Evolutionary conservation across 1,140 invertebrate species (phyloP).

Genomic region (Bombus waltoni): DNA sequence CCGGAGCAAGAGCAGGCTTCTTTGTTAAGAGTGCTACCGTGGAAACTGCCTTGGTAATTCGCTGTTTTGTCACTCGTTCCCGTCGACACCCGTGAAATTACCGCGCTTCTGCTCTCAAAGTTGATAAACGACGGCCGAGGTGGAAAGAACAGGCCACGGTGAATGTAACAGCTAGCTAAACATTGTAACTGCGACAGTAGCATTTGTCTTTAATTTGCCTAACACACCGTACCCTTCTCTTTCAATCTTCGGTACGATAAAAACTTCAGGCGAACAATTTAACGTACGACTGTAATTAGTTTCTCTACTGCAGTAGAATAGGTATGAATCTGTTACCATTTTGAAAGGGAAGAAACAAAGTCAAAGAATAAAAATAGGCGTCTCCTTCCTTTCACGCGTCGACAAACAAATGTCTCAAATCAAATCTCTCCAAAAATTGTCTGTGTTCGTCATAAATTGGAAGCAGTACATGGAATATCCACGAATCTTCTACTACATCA

Average conservation of each 20-base stretch:
- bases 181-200: not conserved
- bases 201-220: not conserved
- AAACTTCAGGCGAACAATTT: not conserved
- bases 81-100: constrained; percentile 49
- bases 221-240: not conserved
- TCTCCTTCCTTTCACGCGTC: not conserved
- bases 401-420: not conserved
- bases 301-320: not conserved
- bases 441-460: not conserved
- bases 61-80: constrained; percentile 53
- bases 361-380: not conserved
- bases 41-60: constrained; percentile 44
- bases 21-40: constrained; percentile 8
- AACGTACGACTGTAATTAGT: not conserved
- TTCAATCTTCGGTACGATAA: not conserved
- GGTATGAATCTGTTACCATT: not conserved
- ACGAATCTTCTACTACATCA: not conserved
- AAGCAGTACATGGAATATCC: accelerated
- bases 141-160: constrained; percentile 10
- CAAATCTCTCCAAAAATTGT: not conserved
- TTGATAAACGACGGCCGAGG: constrained; percentile 18
- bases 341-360: not conserved
- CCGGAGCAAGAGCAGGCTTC: not conserved
- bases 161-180: not conserved
- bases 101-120: constrained; percentile 30